Base-by-base conservation (phyloP, 2,113 vertebrate genomes). In the Meriones unguiculatus region DNA sequence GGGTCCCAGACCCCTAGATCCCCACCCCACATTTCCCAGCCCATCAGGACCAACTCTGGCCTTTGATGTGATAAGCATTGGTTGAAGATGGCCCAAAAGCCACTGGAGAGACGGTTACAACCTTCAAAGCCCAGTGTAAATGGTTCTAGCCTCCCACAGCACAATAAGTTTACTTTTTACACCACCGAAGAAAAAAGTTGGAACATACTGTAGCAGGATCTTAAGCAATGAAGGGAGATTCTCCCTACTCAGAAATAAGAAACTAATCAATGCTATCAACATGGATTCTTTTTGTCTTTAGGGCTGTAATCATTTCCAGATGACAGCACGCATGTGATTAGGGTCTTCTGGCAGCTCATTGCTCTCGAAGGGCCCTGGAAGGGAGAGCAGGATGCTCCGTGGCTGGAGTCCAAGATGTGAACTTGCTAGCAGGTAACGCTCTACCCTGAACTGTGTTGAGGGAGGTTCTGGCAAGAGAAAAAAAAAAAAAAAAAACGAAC, bases 251-350 rank as follows among this genome's bases (percentile, higher is more conserved):
- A 98, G 99, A 89, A 99, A 99, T 99, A 98, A 98, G 98, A 98
- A 99, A 99, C 98, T 98, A 99, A 99, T 99, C 98, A 99, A 97
- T 98, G 98, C 98, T 98, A 99, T 99, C 99, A 98, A 98, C 99
- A 99, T 99, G 98, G 98, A 98, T 99, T 98, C 98, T 99, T 97
- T 98, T 98, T 99, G 98, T 98, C 98, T 98, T 98, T 88, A 98
- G 97, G 87, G 96, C 93, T 97, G 96, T 99, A 99, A 99, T 99
- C 98, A 98, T 98, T 99, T 98, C 99, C 99, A 99, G 99, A 99
- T 97, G 98, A 98, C 87, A 97, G 97, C 95, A 50, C 88, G 95
- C 97, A 91, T 96, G 97, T 98, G 97, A 98, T 98, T 98, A 98
- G 92, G 95, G 90, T 67, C 94, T 94, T 96, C 96, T 90, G 96